These are phyloP conservation scores for Polypterus bichir DNA, from an alignment of 2,113 vertebrate genomes.

Conservation along the genomic window DNA sequence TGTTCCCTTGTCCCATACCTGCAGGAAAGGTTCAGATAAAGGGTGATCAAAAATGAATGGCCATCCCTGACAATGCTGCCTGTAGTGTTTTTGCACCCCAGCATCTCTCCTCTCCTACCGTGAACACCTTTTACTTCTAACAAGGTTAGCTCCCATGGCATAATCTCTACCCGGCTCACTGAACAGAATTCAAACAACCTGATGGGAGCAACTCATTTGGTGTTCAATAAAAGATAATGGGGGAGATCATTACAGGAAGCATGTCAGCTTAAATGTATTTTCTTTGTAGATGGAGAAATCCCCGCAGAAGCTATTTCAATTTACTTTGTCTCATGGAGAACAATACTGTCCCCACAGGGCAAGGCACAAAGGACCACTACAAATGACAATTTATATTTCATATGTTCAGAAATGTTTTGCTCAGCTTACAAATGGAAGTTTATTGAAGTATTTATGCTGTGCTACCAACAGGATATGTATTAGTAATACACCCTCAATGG, in stretches of 20 bases:
- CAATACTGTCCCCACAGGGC: constrained; percentile 53
- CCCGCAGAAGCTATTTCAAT: constrained; percentile 61
- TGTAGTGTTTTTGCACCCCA: no score
- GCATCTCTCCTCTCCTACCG: no score
- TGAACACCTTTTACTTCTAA: constrained; percentile 10
- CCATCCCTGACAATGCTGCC: no score
- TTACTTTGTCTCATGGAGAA: constrained; percentile 66
- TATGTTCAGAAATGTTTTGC: constrained; percentile 62
- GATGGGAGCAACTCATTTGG: constrained; percentile 38
- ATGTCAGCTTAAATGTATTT: constrained; percentile 63
- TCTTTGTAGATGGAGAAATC: constrained; percentile 47
- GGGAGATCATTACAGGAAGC: constrained; percentile 56
- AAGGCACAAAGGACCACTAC: constrained; percentile 69
- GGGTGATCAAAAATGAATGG: no score
- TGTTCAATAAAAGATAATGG: constrained; percentile 58
- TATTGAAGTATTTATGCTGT: constrained; percentile 86
- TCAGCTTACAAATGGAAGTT: constrained; percentile 73
- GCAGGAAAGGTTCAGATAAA: no score
- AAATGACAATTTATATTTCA: constrained; percentile 88
- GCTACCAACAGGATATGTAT: constrained; percentile 73
- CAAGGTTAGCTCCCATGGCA: constrained; percentile 8
- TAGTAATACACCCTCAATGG: constrained; percentile 66
- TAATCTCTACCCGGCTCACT: constrained; percentile 14
- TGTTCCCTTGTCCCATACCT: no score
- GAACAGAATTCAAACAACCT: constrained; percentile 26